Conservation (phyloP, 2,888 invertebrate species). For the Neoaliturus tenellus region DNA sequence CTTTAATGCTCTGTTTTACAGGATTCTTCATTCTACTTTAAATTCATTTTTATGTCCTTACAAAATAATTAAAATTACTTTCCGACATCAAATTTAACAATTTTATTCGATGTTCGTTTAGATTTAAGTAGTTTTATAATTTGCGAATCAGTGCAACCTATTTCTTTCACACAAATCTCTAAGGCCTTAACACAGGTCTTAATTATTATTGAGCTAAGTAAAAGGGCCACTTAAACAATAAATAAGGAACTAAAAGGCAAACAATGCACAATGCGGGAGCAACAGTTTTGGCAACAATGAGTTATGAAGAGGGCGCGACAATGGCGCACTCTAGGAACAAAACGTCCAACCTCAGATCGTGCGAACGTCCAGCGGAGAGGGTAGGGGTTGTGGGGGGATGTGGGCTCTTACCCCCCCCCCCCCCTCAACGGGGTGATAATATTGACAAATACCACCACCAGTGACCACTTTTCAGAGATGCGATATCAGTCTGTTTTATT, state of each 20-base stretch:
- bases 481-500: too few relatives aligned
- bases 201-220: background rate
- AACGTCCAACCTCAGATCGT: slow-evolving; percentile 26
- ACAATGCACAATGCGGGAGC: background rate
- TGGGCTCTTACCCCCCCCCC: slow-evolving; percentile 14
- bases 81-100: too few relatives aligned
- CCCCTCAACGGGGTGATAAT: background rate
- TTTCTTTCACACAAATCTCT: too few relatives aligned
- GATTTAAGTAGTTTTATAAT: too few relatives aligned
- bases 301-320: background rate
- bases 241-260: background rate
- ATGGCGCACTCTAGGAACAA: background rate
- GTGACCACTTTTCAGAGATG: background rate
- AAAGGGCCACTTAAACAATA: background rate
- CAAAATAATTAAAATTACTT: too few relatives aligned
- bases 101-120: too few relatives aligned
- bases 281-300: background rate
- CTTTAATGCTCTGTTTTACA: too few relatives aligned
- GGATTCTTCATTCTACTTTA: too few relatives aligned
- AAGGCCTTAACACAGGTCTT: too few relatives aligned
- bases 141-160: too few relatives aligned
- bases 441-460: slow-evolving; percentile 46
- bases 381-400: background rate
- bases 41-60: too few relatives aligned
- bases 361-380: background rate